Conservation (phyloP, 1,140 invertebrate genomes). For the Cydia amplana region DNA sequence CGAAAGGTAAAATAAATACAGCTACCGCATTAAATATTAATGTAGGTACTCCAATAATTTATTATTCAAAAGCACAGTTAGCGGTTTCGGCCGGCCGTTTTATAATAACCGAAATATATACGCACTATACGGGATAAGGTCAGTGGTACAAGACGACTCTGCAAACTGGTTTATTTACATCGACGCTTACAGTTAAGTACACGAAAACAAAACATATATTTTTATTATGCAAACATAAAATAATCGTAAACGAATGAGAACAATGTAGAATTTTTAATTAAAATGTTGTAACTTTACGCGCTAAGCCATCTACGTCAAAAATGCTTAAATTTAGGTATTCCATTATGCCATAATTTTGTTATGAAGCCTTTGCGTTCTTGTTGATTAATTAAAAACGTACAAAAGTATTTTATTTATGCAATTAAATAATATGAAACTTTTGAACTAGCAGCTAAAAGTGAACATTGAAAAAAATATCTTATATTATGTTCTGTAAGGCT, state of each 20-base stretch:
- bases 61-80: conserved; percentile 31
- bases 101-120: conserved; percentile 28
- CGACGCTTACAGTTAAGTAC: neutral
- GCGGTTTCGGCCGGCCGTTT: conserved; percentile 24
- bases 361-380: neutral
- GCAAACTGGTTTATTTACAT: conserved; percentile 28
- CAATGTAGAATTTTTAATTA: neutral
- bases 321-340: neutral
- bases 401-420: too few relatives aligned
- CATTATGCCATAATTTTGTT: neutral
- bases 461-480: too few relatives aligned
- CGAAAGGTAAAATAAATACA: conserved; percentile 27
- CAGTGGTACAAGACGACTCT: conserved; percentile 15
- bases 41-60: neutral
- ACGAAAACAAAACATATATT: neutral
- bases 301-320: neutral
- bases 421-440: too few relatives aligned
- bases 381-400: too few relatives aligned
- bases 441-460: too few relatives aligned
- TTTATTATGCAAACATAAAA: conserved; percentile 10
- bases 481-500: neutral
- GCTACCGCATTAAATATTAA: conserved; percentile 22
- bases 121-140: neutral
- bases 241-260: neutral
- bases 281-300: neutral